phyloP scores from a whole-genome alignment of 2,888 invertebrate genomes.

The Drosophila borealis region DNA sequence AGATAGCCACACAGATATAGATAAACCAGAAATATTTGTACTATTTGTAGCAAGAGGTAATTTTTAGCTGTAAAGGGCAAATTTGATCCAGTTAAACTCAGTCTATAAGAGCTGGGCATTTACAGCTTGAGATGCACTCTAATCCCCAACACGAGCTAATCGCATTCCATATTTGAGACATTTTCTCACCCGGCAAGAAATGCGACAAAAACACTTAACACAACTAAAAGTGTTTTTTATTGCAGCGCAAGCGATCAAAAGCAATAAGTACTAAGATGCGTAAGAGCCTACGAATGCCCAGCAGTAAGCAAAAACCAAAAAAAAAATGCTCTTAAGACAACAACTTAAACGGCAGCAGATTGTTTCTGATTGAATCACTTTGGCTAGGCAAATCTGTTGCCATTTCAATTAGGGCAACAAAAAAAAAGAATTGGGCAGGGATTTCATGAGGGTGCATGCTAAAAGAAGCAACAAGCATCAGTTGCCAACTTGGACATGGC shows the following conservation, averaged over 20 bases:
- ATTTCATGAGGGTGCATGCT: slow-evolving; percentile 28
- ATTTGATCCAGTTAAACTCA: neutral
- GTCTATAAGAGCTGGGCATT: no score
- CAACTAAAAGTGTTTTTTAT: neutral
- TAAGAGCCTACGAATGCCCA: neutral
- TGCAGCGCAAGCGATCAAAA: neutral
- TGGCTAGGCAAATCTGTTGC: slow-evolving; percentile 14
- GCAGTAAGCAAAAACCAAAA: neutral
- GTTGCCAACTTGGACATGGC: slow-evolving; percentile 10
- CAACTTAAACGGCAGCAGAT: slow-evolving; percentile 20
- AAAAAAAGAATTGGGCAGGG: neutral
- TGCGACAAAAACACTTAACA: neutral
- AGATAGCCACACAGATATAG: no score
- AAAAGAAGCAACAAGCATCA: slow-evolving; percentile 14
- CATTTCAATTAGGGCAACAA: slow-evolving; percentile 26
- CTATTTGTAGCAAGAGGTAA: neutral
- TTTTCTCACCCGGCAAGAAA: neutral
- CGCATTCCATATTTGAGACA: no score
- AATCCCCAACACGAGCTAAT: no score
- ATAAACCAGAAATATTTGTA: neutral
- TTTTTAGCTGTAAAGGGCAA: no score
- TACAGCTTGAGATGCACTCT: no score
- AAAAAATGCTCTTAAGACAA: neutral
- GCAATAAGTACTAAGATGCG: neutral
- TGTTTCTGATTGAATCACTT: slow-evolving; percentile 18